A percentile compares a stretch with the other conserved stretches of the same genome.
These are phyloP conservation scores for Verasper variegatus DNA, from an alignment of 2,113 vertebrate genomes.

Conservation along the genomic window DNA sequence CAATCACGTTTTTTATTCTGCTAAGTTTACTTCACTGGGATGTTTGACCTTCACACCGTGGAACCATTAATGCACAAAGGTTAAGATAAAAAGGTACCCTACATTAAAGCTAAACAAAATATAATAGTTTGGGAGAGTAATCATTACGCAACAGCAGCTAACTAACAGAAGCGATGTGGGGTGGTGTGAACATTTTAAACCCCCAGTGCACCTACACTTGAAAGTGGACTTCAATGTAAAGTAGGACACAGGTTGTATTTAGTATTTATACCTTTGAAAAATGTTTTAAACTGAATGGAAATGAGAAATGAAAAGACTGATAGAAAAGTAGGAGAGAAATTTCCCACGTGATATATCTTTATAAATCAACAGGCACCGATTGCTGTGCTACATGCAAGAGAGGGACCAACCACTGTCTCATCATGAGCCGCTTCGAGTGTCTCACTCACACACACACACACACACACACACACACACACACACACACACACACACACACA, in stretches of 20 bases:
- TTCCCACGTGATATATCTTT: constrained; percentile 27
- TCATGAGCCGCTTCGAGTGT: constrained; percentile 38
- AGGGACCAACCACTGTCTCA: constrained; percentile 49
- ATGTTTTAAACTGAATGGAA: not conserved
- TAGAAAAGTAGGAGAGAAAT: not conserved
- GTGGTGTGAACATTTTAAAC: not conserved
- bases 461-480: constrained; percentile 5
- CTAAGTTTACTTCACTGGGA: not conserved
- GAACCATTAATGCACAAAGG: not conserved
- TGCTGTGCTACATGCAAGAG: constrained; percentile 31
- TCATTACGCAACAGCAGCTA: not conserved
- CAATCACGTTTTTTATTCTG: not conserved
- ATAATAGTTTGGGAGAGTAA: too few relatives aligned
- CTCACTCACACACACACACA: constrained; percentile 31
- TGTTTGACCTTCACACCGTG: not conserved
- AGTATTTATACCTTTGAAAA: not conserved
- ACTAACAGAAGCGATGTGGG: not conserved
- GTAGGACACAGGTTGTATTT: not conserved
- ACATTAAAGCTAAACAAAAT: not conserved
- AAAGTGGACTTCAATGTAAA: not conserved
- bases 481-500: constrained; percentile 27
- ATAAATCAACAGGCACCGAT: constrained; percentile 55
- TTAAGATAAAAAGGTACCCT: not conserved
- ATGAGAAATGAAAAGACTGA: not conserved
- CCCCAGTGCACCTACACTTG: not conserved